phyloP scores from a whole-genome alignment of 2,888 invertebrate genomes.

The Agrotis exclamationis region DNA sequence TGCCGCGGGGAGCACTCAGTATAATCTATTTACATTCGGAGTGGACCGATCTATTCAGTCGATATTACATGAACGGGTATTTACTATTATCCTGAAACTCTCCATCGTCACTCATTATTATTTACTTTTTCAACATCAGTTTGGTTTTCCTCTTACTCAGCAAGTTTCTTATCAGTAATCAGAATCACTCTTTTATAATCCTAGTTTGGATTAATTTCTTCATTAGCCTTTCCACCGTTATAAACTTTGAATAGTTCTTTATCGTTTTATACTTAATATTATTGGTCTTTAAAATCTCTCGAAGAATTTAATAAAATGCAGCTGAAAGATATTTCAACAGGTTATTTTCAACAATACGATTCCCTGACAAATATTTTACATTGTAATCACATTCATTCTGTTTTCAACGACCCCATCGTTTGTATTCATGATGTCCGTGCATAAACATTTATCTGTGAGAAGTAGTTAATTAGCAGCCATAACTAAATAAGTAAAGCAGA shows the following conservation, averaged over 20 bases:
- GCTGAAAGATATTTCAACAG: slow-evolving; percentile 23
- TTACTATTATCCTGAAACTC: slow-evolving; percentile 55
- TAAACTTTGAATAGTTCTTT: slow-evolving; percentile 15
- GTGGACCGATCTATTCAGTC: slow-evolving; percentile 69
- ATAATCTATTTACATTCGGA: slow-evolving; percentile 75
- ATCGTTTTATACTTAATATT: slow-evolving; percentile 33
- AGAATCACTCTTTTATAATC: slow-evolving; percentile 42
- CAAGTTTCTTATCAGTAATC: slow-evolving; percentile 48
- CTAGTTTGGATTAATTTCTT: slow-evolving; percentile 22
- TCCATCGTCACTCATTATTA: slow-evolving; percentile 54
- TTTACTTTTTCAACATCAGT: slow-evolving; percentile 46
- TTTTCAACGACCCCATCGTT: slow-evolving; percentile 14
- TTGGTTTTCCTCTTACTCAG: slow-evolving; percentile 34
- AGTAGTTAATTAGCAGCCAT: slow-evolving; percentile 47
- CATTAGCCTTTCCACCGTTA: slow-evolving; percentile 33
- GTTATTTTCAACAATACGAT: slow-evolving; percentile 16
- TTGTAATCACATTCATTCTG: slow-evolving; percentile 17
- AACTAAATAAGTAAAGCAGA: slow-evolving; percentile 49
- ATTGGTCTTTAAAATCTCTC: slow-evolving; percentile 10
- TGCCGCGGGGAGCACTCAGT: slow-evolving; percentile 72
- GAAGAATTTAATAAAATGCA: slow-evolving; percentile 6
- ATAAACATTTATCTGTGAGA: slow-evolving; percentile 33
- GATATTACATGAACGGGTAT: slow-evolving; percentile 65
- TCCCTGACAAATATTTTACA: slow-evolving; percentile 27
- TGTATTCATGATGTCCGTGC: slow-evolving; percentile 18